Evolutionary conservation across 2,888 invertebrate genomes (phyloP), one percentile per base, ranked within the genome.

Genomic region (Leptura quadrifasciata): DNA sequence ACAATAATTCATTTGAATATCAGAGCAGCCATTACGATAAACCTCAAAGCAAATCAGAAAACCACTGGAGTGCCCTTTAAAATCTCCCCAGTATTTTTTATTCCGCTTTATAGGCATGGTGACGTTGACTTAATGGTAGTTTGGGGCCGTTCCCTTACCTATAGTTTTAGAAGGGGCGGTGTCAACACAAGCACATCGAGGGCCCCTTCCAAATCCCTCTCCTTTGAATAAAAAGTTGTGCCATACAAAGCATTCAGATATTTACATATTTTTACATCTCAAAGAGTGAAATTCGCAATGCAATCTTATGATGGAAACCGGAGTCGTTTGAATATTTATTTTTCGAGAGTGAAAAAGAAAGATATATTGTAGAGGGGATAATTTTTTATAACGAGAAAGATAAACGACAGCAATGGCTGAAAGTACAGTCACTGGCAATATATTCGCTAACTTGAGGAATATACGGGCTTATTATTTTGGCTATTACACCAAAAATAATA

Each of bases 211-310:
- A 35, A 52, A 52, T 70, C 72, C 72, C 69, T 65, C 73, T 72
- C 67, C 72, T 74, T 69, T 35, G 78, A 64, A 79, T 81, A 83
- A 83, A 82, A 80, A 78, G 72, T 76, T 75, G 70, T 75, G 74
- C 72, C 55, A 55, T 74, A 72, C 74, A 83, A 82, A 84, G 84
- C 86, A 83, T 85, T 85, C 85, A 85, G 85, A 79, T 84, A 87
- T 88, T 86, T 88, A 85, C 88, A 88, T 88, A 88, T 88, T 88
- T 88, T 88, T 87, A 85, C 87, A 87, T 87, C 75, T 82, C 83
- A 85, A 86, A 87, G 87, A 84, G 86, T 83, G 85, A 83, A 85
- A 87, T 83, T 81, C 84, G 84, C 85, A 83, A 81, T 86, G 87
- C 84, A 87, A 86, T 87, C 86, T 86, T 85, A 84, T 81, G 79